Conservation (phyloP, 2,888 invertebrate species). For the Julus scanicus region DNA sequence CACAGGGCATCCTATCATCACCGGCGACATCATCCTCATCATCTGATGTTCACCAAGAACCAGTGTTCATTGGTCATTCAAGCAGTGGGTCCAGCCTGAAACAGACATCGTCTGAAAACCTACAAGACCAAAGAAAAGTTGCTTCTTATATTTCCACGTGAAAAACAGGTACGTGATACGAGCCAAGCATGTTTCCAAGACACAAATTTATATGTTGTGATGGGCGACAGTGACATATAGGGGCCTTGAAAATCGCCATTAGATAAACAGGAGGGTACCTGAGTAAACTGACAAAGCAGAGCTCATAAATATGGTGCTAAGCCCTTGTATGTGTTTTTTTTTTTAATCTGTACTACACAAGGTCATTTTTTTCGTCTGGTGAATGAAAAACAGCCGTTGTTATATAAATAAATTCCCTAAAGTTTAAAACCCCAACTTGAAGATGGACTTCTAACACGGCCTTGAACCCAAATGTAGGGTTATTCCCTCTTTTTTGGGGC, state of each 20-base stretch:
- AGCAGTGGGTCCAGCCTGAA: neutral
- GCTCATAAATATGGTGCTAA: too few species aligned
- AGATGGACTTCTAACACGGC: neutral
- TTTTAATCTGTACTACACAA: too few species aligned
- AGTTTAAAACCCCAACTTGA: too few species aligned
- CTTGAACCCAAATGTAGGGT: neutral
- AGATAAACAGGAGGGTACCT: neutral
- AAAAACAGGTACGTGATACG: conserved; percentile 4
- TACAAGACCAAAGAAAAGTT: neutral
- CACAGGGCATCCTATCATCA: conserved; percentile 26
- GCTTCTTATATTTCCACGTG: neutral
- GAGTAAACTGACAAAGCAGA: neutral
- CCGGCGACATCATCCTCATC: neutral
- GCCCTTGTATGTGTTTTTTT: too few species aligned
- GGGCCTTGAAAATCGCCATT: neutral
- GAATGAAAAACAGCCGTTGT: too few species aligned
- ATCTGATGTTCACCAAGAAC: conserved; percentile 17
- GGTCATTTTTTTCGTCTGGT: too few species aligned
- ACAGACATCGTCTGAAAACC: neutral
- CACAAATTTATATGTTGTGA: neutral
- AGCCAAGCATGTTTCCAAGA: neutral
- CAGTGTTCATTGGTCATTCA: neutral
- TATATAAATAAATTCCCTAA: too few species aligned
- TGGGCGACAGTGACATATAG: neutral
- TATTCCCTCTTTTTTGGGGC: neutral